Conservation (phyloP, 2,113 vertebrate species). For the Psettodes erumei region DNA sequence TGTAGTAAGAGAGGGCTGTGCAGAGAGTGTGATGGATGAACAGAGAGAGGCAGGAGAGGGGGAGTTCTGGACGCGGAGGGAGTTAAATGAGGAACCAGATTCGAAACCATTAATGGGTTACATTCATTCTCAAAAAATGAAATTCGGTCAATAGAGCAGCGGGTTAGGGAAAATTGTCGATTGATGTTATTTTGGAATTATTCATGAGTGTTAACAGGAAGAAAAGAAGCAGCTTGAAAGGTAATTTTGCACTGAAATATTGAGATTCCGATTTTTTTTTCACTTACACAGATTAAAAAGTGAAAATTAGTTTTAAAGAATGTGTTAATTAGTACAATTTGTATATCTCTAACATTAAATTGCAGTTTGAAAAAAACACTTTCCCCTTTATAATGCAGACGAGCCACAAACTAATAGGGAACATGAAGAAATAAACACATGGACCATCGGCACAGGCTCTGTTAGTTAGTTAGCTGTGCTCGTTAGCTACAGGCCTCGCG, state of each 20-base stretch:
- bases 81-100: background rate
- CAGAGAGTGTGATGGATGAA: slow-evolving; percentile 9
- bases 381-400: background rate
- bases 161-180: background rate
- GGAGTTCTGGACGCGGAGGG: background rate
- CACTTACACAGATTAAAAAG: background rate
- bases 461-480: background rate
- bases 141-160: background rate
- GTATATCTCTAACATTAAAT: no score
- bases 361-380: no score
- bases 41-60: background rate
- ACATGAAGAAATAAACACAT: background rate
- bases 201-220: background rate
- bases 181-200: background rate
- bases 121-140: background rate
- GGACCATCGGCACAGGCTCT: background rate
- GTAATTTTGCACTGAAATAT: background rate
- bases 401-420: background rate
- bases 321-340: background rate
- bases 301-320: background rate
- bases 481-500: no score
- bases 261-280: background rate
- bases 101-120: background rate
- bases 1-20: background rate
- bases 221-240: background rate